Conservation (phyloP, 2,113 vertebrate genomes). For the Xerus inauris region DNA sequence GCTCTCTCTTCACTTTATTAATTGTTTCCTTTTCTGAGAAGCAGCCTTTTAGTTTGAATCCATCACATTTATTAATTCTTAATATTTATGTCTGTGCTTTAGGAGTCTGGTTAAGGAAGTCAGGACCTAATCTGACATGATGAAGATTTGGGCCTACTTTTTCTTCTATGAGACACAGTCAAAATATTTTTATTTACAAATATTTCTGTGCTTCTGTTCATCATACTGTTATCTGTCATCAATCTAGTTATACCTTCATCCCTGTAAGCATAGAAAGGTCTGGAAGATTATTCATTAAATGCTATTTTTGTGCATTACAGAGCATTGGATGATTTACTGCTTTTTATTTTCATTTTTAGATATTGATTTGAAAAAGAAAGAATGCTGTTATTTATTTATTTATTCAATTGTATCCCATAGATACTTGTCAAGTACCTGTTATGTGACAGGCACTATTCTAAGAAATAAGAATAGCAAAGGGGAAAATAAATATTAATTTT, state of each 20-base stretch:
- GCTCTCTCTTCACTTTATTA: no score
- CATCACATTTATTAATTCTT: no score
- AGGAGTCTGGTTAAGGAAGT: no score
- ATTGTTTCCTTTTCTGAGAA: no score
- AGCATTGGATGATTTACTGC: neutral
- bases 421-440: neutral
- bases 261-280: neutral
- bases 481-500: neutral
- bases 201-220: neutral
- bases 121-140: no score
- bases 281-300: neutral
- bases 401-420: neutral
- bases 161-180: no score
- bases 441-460: neutral
- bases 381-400: neutral
- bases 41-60: no score
- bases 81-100: no score
- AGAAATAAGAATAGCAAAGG: neutral
- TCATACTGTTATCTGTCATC: neutral
- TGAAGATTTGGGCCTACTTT: no score
- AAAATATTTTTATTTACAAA: neutral
- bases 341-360: neutral
- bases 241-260: neutral
- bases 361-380: neutral
- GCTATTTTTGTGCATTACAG: neutral